Evolutionary conservation across 2,797 vertebrate genomes (phyloP).

Genomic region (Pachyuromys duprasi): DNA sequence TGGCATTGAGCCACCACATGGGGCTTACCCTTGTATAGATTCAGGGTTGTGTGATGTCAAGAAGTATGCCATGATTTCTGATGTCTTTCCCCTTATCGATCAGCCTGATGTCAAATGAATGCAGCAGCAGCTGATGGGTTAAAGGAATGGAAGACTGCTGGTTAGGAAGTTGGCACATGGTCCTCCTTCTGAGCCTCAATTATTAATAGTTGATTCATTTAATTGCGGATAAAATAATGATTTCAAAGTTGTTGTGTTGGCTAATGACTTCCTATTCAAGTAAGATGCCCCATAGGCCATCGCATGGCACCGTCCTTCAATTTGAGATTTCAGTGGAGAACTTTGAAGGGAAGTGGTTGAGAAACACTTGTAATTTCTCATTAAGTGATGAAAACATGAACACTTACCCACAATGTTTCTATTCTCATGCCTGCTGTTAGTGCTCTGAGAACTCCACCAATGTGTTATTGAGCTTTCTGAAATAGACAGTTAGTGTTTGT

Average conservation of each 20-base stretch:
- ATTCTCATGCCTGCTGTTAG: not conserved
- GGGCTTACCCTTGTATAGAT: constrained; percentile 14
- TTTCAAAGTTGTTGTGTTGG: not conserved
- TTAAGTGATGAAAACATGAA: constrained; percentile 22
- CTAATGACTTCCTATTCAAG: not conserved
- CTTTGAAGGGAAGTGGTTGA: not conserved
- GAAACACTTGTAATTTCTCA: constrained; percentile 50
- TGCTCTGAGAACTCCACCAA: not conserved
- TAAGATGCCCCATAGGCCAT: not conserved
- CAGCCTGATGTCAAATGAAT: not conserved
- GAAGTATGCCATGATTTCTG: not conserved
- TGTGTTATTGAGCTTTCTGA: constrained; percentile 33
- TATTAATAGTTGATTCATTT: constrained; percentile 7
- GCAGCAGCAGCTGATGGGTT: not conserved
- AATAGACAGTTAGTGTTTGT: not conserved
- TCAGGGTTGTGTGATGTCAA: not conserved
- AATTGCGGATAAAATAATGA: not conserved
- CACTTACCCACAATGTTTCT: not conserved
- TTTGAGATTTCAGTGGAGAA: constrained; percentile 10
- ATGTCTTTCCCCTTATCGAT: not conserved
- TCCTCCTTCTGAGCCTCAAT: not conserved
- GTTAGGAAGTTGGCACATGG: not conserved
- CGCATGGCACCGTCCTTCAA: constrained; percentile 6
- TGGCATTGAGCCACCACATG: not conserved
- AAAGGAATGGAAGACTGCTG: not conserved